Conservation (phyloP, 2,797 vertebrate genomes). For the Melanotaenia nigrans region DNA sequence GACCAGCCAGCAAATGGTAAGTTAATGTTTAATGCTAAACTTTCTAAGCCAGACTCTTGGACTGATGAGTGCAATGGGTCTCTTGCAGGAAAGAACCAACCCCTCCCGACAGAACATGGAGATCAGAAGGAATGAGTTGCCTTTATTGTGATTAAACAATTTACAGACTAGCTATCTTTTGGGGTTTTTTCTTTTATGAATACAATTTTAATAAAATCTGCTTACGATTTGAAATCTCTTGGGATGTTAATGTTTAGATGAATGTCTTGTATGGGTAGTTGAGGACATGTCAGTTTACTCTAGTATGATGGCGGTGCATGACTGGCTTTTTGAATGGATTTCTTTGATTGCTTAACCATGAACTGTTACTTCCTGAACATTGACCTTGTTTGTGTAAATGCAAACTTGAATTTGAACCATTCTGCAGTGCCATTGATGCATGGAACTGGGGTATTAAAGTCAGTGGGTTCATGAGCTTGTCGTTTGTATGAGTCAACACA, state of each 20-base stretch:
- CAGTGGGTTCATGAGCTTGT: slow-evolving; percentile 32
- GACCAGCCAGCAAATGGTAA: slow-evolving; percentile 33
- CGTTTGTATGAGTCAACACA: slow-evolving; percentile 33
- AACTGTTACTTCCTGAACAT: slow-evolving; percentile 40
- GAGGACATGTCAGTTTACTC: not conserved
- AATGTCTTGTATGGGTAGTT: not conserved
- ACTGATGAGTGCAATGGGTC: slow-evolving; percentile 7
- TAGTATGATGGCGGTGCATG: too few species aligned
- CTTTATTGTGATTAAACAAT: slow-evolving; percentile 47
- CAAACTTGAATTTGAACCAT: slow-evolving; percentile 7
- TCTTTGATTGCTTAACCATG: slow-evolving; percentile 34
- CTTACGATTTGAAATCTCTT: not conserved
- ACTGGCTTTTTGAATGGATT: not conserved
- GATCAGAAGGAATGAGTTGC: not conserved
- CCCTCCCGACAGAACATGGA: not conserved
- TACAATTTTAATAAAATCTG: not conserved
- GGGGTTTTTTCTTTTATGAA: too few species aligned
- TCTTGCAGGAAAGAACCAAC: slow-evolving; percentile 50
- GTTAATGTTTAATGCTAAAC: not conserved
- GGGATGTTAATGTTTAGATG: too few species aligned
- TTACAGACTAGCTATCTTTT: not conserved
- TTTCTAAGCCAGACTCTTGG: not conserved
- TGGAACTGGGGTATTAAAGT: slow-evolving; percentile 19
- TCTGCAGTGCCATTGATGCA: not conserved
- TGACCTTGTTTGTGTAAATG: slow-evolving; percentile 56